phyloP scores from a whole-genome alignment of 30 jellyfish, hydroid and myxozoan genomes.

The Mastigias papua region DNA sequence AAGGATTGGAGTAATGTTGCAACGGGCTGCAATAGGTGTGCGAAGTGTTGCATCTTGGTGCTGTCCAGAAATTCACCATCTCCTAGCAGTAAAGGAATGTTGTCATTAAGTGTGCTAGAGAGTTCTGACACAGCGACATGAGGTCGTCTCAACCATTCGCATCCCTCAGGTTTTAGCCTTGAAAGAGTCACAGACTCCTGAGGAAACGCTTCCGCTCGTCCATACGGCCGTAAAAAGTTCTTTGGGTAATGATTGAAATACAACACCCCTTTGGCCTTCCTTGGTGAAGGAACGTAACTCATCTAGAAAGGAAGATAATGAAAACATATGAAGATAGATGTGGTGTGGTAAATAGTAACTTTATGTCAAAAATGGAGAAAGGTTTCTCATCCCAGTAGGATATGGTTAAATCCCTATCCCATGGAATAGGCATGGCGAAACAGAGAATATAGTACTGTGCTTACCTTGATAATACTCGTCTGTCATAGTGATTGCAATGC shows the following conservation, averaged over 20 bases:
- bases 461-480: too few species aligned
- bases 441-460: too few species aligned
- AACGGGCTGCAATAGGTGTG: not conserved
- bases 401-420: too few species aligned
- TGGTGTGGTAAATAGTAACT: too few species aligned
- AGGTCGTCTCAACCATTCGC: constrained; percentile 45
- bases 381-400: too few species aligned
- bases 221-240: constrained; percentile 41
- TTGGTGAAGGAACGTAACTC: not conserved
- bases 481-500: too few species aligned
- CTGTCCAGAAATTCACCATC: not conserved
- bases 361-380: too few species aligned
- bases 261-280: constrained; percentile 4
- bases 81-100: not conserved
- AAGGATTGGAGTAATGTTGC: not conserved
- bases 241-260: constrained; percentile 33
- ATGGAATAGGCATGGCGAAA: too few species aligned
- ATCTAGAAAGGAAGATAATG: not conserved
- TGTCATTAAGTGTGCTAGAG: not conserved
- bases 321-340: too few species aligned
- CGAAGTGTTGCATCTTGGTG: not conserved
- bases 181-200: not conserved
- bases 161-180: constrained; percentile 30
- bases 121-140: constrained; percentile 25
- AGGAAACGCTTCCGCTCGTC: constrained; percentile 12